These are phyloP conservation scores for Trachurus trachurus DNA, from an alignment of 2,797 vertebrate species.

Conservation along the genomic window DNA sequence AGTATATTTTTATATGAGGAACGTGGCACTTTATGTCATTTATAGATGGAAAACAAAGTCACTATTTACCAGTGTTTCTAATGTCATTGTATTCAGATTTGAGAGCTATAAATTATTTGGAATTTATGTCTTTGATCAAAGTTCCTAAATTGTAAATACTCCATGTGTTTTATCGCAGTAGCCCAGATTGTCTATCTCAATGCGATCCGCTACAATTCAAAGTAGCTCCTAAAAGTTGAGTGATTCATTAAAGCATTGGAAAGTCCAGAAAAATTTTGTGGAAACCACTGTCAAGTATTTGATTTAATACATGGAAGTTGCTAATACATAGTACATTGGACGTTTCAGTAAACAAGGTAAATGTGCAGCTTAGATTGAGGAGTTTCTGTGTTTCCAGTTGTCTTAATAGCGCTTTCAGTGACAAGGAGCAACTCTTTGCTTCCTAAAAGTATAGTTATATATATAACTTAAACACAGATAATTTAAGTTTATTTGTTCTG, in stretches of 20 bases:
- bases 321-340: constrained; percentile 12
- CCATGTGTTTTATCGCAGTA: constrained; percentile 59
- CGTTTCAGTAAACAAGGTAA: constrained; percentile 22
- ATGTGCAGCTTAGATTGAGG: constrained; percentile 33
- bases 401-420: constrained; percentile 37
- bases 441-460: constrained; percentile 30
- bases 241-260: constrained; percentile 45
- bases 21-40: constrained; percentile 89
- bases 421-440: constrained; percentile 37
- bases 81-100: constrained; percentile 75
- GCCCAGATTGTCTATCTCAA: constrained; percentile 50
- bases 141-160: constrained; percentile 71
- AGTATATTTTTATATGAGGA: constrained; percentile 89
- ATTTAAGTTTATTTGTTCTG: constrained; percentile 56
- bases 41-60: constrained; percentile 79
- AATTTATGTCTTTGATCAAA: constrained; percentile 71
- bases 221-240: constrained; percentile 48
- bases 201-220: constrained; percentile 52
- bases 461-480: constrained; percentile 30
- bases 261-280: constrained; percentile 38
- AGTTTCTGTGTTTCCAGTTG: constrained; percentile 57
- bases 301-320: constrained; percentile 51
- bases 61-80: constrained; percentile 78
- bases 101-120: constrained; percentile 77
- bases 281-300: constrained; percentile 51